Percentiles rank a stretch among this genome's conserved stretches.
Conservation (phyloP, 1,140 invertebrate genomes). For the Halictus rubicundus region DNA sequence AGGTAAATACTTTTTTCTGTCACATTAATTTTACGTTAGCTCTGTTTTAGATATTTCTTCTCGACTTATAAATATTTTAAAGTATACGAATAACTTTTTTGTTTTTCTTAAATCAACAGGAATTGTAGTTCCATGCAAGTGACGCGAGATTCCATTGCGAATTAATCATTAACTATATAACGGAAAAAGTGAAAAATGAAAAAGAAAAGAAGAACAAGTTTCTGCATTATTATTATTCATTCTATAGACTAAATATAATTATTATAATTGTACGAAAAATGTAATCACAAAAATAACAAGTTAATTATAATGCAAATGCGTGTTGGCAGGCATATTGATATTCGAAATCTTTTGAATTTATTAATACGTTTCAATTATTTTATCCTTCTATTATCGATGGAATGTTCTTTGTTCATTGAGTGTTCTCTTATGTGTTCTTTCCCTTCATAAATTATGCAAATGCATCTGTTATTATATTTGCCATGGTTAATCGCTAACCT, state of each 20-base stretch:
- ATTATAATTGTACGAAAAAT: constrained; percentile 45
- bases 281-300: constrained; percentile 45
- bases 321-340: constrained; percentile 38
- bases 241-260: constrained; percentile 34
- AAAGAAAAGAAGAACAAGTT: constrained; percentile 27
- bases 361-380: constrained; percentile 34
- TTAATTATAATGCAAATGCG: constrained; percentile 55
- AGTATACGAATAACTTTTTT: not conserved
- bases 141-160: constrained; percentile 25
- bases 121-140: constrained; percentile 36
- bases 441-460: constrained; percentile 40
- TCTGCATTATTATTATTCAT: constrained; percentile 32
- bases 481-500: constrained; percentile 45
- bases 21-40: not conserved
- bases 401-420: constrained; percentile 45
- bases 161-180: constrained; percentile 44
- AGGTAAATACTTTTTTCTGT: constrained; percentile 32
- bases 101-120: constrained; percentile 13
- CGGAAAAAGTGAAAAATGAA: constrained; percentile 4
- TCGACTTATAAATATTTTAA: constrained; percentile 4
- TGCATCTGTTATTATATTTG: constrained; percentile 30
- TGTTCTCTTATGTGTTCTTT: not conserved
- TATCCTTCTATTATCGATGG: constrained; percentile 42
- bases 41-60: not conserved
- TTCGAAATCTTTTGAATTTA: constrained; percentile 24